phyloP scores from a whole-genome alignment of 2,113 vertebrate species.

The Australoheros scitulus region DNA sequence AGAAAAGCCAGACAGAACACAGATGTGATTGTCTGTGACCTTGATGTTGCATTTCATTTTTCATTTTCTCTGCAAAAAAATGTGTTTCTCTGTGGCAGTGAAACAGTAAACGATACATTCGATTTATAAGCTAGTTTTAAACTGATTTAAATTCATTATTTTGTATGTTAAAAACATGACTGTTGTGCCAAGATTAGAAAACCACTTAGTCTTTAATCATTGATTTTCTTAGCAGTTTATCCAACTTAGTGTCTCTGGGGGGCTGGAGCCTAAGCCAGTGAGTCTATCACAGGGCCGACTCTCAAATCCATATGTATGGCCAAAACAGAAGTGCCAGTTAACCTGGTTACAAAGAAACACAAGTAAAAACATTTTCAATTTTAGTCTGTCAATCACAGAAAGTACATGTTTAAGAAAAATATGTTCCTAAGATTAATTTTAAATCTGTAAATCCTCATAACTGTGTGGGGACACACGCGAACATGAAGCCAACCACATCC shows the following conservation, averaged over 20 bases:
- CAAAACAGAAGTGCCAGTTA: neutral
- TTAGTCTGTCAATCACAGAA: neutral
- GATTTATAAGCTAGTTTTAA: neutral
- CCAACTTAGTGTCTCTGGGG: neutral
- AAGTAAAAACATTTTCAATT: neutral
- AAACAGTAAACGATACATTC: neutral
- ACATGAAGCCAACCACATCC: slow-evolving; percentile 5
- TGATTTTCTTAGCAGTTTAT: neutral
- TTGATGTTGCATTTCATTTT: neutral
- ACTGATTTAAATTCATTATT: neutral
- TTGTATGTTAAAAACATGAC: neutral
- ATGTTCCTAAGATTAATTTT: neutral
- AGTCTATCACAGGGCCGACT: neutral
- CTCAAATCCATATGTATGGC: neutral
- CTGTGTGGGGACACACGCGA: slow-evolving; percentile 1
- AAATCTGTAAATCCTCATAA: slow-evolving; percentile 14
- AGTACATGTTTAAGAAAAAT: neutral
- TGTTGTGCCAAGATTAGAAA: neutral
- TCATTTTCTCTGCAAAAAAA: neutral
- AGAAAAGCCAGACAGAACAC: neutral
- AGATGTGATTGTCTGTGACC: neutral
- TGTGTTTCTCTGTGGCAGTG: neutral
- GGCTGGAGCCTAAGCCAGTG: neutral
- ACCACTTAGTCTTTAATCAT: neutral
- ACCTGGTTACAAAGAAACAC: neutral